A percentile compares a stretch with the other conserved stretches of the same genome.
These are phyloP conservation scores for Pollimyrus isidori DNA, from an alignment of 2,113 vertebrate genomes.

Conservation along the genomic window DNA sequence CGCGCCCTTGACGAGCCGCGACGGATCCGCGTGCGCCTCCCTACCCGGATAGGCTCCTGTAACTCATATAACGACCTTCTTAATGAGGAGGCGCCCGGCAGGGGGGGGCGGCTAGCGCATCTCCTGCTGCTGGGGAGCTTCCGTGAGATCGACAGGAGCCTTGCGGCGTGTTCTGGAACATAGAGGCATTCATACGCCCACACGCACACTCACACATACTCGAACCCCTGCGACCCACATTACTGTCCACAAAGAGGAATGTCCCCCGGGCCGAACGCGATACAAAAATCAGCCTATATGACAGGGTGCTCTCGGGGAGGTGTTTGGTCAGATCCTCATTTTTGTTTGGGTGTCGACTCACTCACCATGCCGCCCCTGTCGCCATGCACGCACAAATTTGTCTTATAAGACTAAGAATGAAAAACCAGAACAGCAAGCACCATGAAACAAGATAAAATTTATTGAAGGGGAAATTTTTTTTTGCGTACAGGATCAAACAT, in stretches of 20 bases:
- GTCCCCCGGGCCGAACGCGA: not conserved
- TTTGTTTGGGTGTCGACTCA: not conserved
- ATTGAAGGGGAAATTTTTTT: not conserved
- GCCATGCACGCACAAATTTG: not conserved
- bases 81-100: constrained; percentile 54
- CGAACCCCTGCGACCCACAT: not conserved
- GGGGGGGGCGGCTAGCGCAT: constrained; percentile 44
- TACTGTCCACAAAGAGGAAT: not conserved
- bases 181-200: not conserved
- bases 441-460: not conserved
- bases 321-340: not conserved
- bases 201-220: not conserved
- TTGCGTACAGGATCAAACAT: not conserved
- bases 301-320: not conserved
- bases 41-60: constrained; percentile 37
- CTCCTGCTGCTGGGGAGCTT: not conserved
- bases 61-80: constrained; percentile 55
- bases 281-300: not conserved
- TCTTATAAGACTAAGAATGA: not conserved
- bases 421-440: not conserved
- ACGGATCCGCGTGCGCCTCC: constrained; percentile 41
- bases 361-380: not conserved
- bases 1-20: constrained; percentile 36
- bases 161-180: constrained; percentile 25
- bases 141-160: not conserved